These are phyloP conservation scores for Etia nguti DNA, from an alignment of 2,113 vertebrate species.

Conservation along the genomic window DNA sequence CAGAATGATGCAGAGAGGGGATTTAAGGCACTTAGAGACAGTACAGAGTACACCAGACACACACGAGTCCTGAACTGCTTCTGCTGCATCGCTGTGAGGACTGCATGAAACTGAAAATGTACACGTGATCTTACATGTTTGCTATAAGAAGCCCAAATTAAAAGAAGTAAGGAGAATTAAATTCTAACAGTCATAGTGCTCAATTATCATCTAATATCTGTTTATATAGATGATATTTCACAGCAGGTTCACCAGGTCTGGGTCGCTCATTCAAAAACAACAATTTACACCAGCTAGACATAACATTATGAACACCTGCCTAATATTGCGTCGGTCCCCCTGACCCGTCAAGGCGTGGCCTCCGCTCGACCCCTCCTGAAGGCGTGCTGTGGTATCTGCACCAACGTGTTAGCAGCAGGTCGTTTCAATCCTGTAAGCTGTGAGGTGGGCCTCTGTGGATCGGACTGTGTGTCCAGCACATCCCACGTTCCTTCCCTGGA, in stretches of 20 bases:
- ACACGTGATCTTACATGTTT: not conserved
- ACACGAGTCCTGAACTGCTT: not conserved
- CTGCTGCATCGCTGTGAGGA: not conserved
- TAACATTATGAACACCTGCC: not conserved
- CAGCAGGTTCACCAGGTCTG: not conserved
- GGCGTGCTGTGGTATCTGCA: not conserved
- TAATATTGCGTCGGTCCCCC: accelerated
- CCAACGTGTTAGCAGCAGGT: not conserved
- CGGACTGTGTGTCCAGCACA: accelerated
- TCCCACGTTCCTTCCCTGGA: not conserved
- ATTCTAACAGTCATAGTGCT: accelerated
- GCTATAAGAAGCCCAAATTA: not conserved
- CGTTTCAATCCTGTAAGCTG: not conserved
- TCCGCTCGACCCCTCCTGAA: not conserved
- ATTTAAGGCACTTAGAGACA: not conserved
- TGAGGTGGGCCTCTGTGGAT: not conserved
- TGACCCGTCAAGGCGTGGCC: not conserved
- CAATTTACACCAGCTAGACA: not conserved
- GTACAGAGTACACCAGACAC: not conserved
- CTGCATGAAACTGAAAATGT: accelerated
- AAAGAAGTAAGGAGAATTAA: not conserved
- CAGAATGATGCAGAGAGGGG: not conserved
- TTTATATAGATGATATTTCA: not conserved
- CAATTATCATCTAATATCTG: accelerated
- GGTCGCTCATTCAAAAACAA: not conserved